phyloP scores from a whole-genome alignment of 2,888 invertebrate genomes.

The Argyresthia goedartella region DNA sequence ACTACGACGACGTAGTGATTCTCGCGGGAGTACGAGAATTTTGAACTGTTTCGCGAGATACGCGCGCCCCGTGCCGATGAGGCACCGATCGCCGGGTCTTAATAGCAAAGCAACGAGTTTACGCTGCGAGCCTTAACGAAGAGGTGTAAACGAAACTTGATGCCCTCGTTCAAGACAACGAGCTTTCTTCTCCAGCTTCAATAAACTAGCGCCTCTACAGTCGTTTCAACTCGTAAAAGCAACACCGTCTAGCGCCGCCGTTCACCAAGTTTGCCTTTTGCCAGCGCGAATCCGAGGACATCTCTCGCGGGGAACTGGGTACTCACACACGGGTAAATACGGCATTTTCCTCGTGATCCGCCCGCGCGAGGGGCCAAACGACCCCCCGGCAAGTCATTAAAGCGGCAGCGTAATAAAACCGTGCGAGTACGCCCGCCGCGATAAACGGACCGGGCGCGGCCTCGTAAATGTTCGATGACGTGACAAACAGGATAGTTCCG shows the following conservation, averaged over 20 bases:
- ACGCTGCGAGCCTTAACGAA: too few species aligned
- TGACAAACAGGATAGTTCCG: constrained; percentile 5
- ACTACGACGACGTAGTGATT: too few species aligned
- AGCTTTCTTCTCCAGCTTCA: not conserved
- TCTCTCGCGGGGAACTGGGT: not conserved
- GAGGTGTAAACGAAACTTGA: too few species aligned
- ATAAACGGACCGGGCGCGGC: constrained; percentile 5
- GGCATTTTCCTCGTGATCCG: not conserved
- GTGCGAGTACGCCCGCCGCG: constrained; percentile 7
- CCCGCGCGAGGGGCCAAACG: not conserved
- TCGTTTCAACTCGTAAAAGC: not conserved
- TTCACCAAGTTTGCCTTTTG: not conserved
- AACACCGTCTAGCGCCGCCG: not conserved
- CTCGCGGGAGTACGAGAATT: too few species aligned
- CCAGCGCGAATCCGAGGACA: not conserved
- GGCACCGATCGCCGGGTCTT: not conserved
- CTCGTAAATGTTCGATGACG: constrained; percentile 12
- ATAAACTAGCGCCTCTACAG: not conserved
- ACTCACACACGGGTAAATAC: not conserved
- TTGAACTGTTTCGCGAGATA: not conserved
- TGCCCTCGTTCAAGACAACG: too few species aligned
- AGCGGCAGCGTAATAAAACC: constrained; percentile 6
- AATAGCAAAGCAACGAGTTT: too few species aligned
- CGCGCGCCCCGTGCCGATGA: not conserved
- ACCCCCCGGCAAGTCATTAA: constrained; percentile 2